Percentiles rank a stretch among this genome's conserved stretches.
Evolutionary conservation across 2,113 vertebrate genomes (phyloP).

Genomic region (Kobus ellipsiprymnus): DNA sequence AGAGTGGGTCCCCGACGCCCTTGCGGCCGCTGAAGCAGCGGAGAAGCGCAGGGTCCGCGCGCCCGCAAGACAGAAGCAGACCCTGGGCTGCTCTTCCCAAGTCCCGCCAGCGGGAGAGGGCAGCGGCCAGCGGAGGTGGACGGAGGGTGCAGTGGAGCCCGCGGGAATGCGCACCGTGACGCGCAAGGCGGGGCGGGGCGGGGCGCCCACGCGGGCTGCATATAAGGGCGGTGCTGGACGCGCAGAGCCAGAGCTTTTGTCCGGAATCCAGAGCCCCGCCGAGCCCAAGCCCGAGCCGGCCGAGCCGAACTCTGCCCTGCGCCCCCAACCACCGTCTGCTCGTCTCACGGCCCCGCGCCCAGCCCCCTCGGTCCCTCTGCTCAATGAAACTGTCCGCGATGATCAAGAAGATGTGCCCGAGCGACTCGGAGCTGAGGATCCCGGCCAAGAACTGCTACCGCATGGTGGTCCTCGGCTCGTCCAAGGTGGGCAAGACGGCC

Average conservation of each 20-base stretch:
- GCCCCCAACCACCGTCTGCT: neutral
- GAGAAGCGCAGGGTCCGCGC: neutral
- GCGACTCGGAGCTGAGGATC: conserved; percentile 91
- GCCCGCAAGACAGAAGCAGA: neutral
- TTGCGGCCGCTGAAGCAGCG: neutral
- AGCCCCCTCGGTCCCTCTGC: neutral
- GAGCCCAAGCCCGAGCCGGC: neutral
- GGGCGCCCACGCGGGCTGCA: conserved; percentile 6
- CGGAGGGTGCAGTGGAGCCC: neutral
- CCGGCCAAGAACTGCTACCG: conserved; percentile 97
- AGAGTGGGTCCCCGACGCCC: neutral
- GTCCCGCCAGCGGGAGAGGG: neutral
- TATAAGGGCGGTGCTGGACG: conserved; percentile 64
- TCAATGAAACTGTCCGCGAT: conserved; percentile 85
- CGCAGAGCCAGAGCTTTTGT: neutral
- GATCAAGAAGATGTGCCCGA: conserved; percentile 96
- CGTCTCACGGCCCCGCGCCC: conserved; percentile 52
- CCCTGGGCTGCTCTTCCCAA: neutral
- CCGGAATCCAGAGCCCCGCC: accelerated
- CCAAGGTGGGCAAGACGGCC: conserved; percentile 98
- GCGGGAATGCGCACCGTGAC: conserved; percentile 60
- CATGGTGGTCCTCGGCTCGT: conserved; percentile 98
- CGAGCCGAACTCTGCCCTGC: neutral
- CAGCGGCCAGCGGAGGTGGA: accelerated
- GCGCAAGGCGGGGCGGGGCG: conserved; percentile 54